These are phyloP conservation scores for Pandion haliaetus DNA, from an alignment of 2,113 vertebrate species.

Conservation along the genomic window DNA sequence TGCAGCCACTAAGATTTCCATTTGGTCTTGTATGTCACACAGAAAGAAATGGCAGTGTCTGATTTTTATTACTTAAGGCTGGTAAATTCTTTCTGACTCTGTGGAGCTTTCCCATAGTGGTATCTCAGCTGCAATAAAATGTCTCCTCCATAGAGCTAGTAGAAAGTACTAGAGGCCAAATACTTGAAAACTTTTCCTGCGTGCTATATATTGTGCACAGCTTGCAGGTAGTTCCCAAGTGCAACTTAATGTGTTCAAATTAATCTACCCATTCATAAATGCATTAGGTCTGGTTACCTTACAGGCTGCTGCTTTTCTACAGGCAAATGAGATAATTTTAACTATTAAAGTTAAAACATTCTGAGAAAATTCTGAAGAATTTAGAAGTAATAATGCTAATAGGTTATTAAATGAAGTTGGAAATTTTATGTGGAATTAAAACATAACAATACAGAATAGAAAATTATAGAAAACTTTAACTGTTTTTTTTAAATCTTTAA, in stretches of 20 bases:
- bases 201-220: background rate
- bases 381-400: background rate
- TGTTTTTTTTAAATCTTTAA: background rate
- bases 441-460: background rate
- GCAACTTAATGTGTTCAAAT: background rate
- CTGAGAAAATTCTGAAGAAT: background rate
- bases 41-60: background rate
- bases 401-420: background rate
- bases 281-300: background rate
- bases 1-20: background rate
- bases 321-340: background rate
- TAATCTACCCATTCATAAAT: background rate
- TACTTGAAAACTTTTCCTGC: background rate
- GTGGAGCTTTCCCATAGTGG: background rate
- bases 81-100: background rate
- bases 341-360: background rate
- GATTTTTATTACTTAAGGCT: background rate
- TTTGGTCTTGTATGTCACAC: background rate
- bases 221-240: background rate
- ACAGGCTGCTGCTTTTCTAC: background rate
- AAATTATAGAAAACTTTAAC: background rate
- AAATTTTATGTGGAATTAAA: background rate
- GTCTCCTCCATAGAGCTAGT: background rate
- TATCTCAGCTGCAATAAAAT: background rate
- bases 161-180: background rate